Conservation (phyloP, 1,140 invertebrate genomes). For the Dufourea novaeangliae region DNA sequence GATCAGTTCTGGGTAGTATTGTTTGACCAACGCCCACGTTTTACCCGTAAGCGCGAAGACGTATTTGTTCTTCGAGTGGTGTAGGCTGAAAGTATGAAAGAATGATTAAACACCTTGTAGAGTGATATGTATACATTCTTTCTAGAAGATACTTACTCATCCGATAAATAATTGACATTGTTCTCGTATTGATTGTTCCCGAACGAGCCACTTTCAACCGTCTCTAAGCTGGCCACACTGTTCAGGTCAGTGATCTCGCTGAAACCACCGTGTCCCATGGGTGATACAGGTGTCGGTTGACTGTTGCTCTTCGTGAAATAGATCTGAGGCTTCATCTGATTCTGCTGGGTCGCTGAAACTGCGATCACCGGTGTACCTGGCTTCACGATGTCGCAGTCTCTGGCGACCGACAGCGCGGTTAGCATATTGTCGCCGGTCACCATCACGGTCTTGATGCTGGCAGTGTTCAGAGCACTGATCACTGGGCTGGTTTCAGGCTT, state of each 20-base stretch:
- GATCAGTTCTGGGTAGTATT: conserved; percentile 87
- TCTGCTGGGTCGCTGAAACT: conserved; percentile 82
- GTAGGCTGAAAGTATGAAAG: conserved; percentile 71
- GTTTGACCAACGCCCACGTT: conserved; percentile 86
- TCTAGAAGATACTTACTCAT: conserved; percentile 77
- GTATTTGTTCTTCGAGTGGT: conserved; percentile 79
- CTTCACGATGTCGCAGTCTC: conserved; percentile 94
- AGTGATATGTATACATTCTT: no score
- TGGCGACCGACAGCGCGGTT: conserved; percentile 94
- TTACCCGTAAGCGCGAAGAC: conserved; percentile 88
- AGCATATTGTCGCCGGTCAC: conserved; percentile 97
- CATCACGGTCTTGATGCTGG: conserved; percentile 94
- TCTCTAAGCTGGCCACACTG: conserved; percentile 84
- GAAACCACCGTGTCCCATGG: conserved; percentile 72
- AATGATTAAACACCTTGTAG: no score
- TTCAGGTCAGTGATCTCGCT: conserved; percentile 80
- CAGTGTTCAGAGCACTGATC: conserved; percentile 88
- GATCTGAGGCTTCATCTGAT: conserved; percentile 77
- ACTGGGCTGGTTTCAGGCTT: conserved; percentile 92
- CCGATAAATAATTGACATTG: conserved; percentile 76
- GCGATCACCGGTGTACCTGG: conserved; percentile 89
- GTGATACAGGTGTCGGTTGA: conserved; percentile 76
- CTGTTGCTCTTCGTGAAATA: conserved; percentile 79
- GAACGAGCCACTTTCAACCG: conserved; percentile 81
- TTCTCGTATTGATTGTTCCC: conserved; percentile 68